Percentiles rank a stretch among this genome's conserved stretches.
Conservation (phyloP, 2,113 vertebrate genomes). For the Pygoscelis adeliae region DNA sequence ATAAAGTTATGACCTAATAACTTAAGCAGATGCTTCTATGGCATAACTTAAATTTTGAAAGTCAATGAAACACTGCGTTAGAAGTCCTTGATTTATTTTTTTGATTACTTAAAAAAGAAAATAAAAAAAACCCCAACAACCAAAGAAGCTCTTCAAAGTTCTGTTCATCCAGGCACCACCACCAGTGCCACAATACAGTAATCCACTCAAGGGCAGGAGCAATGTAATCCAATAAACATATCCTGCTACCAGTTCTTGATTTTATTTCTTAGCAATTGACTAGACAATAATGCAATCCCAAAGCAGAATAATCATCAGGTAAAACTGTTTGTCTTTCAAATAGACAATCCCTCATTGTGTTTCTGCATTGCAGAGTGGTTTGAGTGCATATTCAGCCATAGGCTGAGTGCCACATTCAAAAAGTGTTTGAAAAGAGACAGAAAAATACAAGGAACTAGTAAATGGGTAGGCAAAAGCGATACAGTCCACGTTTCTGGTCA, state of each 20-base stretch:
- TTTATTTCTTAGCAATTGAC: background rate
- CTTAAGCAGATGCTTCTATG: background rate
- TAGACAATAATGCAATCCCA: background rate
- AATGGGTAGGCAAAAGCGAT: background rate
- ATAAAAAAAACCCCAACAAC: background rate
- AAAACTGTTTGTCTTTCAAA: constrained; percentile 33
- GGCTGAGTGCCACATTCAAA: constrained; percentile 23
- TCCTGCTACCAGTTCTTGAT: background rate
- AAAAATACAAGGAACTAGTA: constrained; percentile 16
- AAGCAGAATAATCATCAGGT: constrained; percentile 15
- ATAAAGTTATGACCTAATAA: background rate
- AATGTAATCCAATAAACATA: background rate
- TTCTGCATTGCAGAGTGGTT: constrained; percentile 57
- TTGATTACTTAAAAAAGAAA: background rate
- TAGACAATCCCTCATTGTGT: constrained; percentile 5
- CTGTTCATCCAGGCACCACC: background rate
- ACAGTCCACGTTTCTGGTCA: background rate
- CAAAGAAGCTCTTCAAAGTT: background rate
- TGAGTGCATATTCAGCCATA: constrained; percentile 48
- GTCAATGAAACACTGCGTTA: background rate
- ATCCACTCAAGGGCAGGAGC: background rate
- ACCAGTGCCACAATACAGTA: background rate
- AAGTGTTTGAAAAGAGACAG: constrained; percentile 23
- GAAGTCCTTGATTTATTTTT: background rate
- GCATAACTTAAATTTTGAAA: background rate